A percentile compares a stretch with the other conserved stretches of the same genome.
Evolutionary conservation across 2,113 vertebrate genomes (phyloP).

Genomic region (Calypte anna): DNA sequence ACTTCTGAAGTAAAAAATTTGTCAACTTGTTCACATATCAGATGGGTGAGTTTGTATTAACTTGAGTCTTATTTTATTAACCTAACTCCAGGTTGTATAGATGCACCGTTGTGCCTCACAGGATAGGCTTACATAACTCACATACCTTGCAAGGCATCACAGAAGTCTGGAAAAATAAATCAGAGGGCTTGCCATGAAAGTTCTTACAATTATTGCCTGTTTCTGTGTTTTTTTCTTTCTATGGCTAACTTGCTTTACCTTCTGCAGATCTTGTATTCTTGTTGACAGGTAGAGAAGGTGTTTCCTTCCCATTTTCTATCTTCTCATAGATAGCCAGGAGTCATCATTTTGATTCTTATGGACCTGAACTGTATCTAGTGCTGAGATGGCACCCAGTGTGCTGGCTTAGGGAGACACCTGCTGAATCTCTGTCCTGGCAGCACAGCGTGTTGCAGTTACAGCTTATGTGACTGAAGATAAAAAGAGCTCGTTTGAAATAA

Average conservation of each 20-base stretch:
- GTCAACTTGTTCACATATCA: slow-evolving; percentile 35
- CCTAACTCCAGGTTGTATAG: background rate
- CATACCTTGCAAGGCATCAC: background rate
- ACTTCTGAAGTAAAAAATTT: slow-evolving; percentile 45
- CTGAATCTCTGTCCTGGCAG: slow-evolving; percentile 13
- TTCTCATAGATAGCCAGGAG: background rate
- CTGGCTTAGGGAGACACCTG: slow-evolving; percentile 48
- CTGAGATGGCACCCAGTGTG: background rate
- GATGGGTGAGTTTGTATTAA: slow-evolving; percentile 8
- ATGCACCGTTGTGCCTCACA: background rate
- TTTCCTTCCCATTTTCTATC: background rate
- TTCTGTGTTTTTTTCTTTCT: background rate
- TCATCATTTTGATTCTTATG: background rate
- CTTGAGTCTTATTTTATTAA: slow-evolving; percentile 47
- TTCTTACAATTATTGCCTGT: background rate
- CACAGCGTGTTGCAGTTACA: background rate
- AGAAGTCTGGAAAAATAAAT: slow-evolving; percentile 22
- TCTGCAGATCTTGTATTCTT: background rate
- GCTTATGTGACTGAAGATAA: background rate
- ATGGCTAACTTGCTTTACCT: background rate
- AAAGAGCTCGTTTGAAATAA: background rate
- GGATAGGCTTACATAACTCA: background rate
- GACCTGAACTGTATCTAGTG: background rate
- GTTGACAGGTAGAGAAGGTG: background rate
- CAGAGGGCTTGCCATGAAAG: background rate